These are phyloP conservation scores for Biston betularia DNA, from an alignment of 2,888 invertebrate genomes.

Conservation along the genomic window DNA sequence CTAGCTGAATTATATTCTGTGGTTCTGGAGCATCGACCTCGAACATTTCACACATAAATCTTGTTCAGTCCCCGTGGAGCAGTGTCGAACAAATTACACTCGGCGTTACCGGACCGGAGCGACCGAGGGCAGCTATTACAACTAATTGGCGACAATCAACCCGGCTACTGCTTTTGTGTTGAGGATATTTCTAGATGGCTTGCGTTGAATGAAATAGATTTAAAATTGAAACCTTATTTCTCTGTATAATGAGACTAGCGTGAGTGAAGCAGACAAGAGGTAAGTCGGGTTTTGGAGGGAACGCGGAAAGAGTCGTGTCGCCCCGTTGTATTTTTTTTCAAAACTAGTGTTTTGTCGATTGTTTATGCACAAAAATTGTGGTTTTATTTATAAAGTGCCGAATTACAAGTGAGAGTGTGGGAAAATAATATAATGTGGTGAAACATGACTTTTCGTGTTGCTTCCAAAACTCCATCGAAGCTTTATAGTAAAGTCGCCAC, in stretches of 20 bases:
- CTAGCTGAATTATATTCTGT: conserved; percentile 44
- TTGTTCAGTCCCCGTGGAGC: conserved; percentile 49
- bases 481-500: too few species aligned
- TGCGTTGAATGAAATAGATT: conserved; percentile 30
- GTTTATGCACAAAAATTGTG: too few species aligned
- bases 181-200: conserved; percentile 41
- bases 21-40: conserved; percentile 67
- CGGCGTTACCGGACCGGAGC: conserved; percentile 52
- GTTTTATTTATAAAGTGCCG: too few species aligned
- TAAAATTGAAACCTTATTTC: conserved; percentile 6
- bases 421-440: too few species aligned
- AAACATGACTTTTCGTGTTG: too few species aligned
- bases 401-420: too few species aligned
- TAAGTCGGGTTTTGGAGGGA: too few species aligned
- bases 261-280: conserved; percentile 1
- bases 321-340: too few species aligned
- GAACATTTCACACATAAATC: conserved; percentile 77
- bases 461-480: too few species aligned
- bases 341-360: too few species aligned
- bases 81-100: conserved; percentile 72
- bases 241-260: background rate
- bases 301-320: too few species aligned
- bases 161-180: conserved; percentile 67
- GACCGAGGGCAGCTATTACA: conserved; percentile 76
- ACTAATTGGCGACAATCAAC: conserved; percentile 83